These are phyloP conservation scores for Dichetophora obliterata DNA, from an alignment of 2,888 invertebrate genomes.

Conservation along the genomic window DNA sequence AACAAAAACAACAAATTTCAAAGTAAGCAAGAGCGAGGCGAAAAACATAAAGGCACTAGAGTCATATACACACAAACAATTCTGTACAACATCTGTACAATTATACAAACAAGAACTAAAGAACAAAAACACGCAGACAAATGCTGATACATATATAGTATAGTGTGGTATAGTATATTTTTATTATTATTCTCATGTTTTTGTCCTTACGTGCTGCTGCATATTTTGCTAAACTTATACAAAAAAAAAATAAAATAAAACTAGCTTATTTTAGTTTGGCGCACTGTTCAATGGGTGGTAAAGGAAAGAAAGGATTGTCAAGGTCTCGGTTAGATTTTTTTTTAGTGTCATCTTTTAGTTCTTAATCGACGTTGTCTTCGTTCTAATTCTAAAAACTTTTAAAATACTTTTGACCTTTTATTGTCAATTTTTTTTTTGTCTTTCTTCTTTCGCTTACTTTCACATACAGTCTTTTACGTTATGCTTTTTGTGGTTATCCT, in stretches of 20 bases:
- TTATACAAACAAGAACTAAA: neutral
- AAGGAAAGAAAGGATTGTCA: neutral
- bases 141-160: too few relatives aligned
- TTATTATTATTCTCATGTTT: neutral
- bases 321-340: neutral
- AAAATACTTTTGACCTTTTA: slow-evolving; percentile 5
- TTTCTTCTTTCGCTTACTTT: neutral
- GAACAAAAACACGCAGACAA: neutral
- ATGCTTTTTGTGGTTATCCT: neutral
- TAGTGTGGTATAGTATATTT: too few relatives aligned
- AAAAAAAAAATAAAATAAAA: neutral
- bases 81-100: neutral
- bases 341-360: neutral
- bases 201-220: neutral
- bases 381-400: neutral
- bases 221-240: too few relatives aligned
- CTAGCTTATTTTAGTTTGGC: neutral
- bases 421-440: neutral
- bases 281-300: too few relatives aligned
- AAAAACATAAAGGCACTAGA: neutral
- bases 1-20: neutral
- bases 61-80: too few relatives aligned
- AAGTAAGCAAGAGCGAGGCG: neutral
- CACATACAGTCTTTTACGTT: neutral
- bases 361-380: neutral